Evolutionary conservation across 2,888 invertebrate genomes (phyloP), one percentile per base, ranked within the genome.

Genomic region (Hoplodrina blanda): DNA sequence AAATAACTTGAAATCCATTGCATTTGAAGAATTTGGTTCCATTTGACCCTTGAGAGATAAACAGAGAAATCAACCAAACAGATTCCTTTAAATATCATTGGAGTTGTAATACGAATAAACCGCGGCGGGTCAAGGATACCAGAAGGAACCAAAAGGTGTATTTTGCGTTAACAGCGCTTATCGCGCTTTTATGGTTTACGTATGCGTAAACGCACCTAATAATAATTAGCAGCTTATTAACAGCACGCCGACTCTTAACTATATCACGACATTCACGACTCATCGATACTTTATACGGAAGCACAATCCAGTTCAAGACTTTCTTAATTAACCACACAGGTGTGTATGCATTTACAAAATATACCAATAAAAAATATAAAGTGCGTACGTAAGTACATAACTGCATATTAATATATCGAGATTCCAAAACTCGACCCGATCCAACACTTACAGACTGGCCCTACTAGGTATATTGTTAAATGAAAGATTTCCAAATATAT

Each of bases 401-500:
- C 66, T 73, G 82, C 76, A 81, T 81, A 76, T 83, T 78, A 81
- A 83, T 81, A 78, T 76, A 83, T 79, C 52, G 80, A 81, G 71
- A 83, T 82, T 80, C 78, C 70, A 53, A 77, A 73, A 70, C 62
- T 41, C 62, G 70, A 76, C 66, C 25, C 52, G 69, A 70, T 25
- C 33, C 50, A 57, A 64, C 69, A 76, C 72, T 83, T 76, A 41
- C 11, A 25, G 25, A 73, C 63, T 13, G 76, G 77, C 72, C 77
- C 81, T 73, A 59, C 57, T 74, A 74, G 65, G 62, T 76, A 76
- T 82, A 82, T 81, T 82, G 75, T 82, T 77, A 85, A 85, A 85
- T 87, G 75, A 87, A 86, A 87, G 81, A 86, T 84, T 82, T 88
- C 78, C 79, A 76, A 85, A 83, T 82, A 84, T 81, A 79, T 85